A percentile compares a stretch with the other conserved stretches of the same genome.
Conservation (phyloP, 2,888 invertebrate genomes). For the Xiphydria camelus region DNA sequence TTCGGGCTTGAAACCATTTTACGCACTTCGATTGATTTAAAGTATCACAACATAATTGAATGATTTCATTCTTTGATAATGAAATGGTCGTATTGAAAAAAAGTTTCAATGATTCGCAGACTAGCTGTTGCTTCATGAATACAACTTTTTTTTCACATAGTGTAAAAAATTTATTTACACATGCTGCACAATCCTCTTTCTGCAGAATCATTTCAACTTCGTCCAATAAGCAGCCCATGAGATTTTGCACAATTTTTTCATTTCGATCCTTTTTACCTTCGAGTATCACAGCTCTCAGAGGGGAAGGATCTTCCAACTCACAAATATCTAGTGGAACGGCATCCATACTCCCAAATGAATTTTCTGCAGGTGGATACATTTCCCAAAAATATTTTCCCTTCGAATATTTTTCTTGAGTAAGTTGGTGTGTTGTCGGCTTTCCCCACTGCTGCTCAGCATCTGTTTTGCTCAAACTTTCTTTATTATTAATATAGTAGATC, state of each 20-base stretch:
- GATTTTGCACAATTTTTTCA: no score
- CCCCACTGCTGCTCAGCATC: constrained; percentile 24
- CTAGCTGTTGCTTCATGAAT: no score
- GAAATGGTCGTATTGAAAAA: no score
- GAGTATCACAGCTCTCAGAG: no score
- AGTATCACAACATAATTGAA: no score
- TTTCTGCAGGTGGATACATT: constrained; percentile 11
- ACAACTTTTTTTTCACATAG: background rate
- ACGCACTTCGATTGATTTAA: no score
- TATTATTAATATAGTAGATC: constrained; percentile 23
- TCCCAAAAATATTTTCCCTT: constrained; percentile 22
- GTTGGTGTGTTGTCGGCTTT: constrained; percentile 18
- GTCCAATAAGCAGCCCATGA: no score
- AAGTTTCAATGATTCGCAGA: no score
- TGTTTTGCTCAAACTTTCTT: constrained; percentile 23
- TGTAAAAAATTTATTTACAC: constrained; percentile 8
- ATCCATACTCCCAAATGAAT: background rate
- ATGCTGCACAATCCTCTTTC: constrained; percentile 15
- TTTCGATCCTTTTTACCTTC: no score
- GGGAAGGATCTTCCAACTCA: no score
- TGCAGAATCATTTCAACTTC: constrained; percentile 10
- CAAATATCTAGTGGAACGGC: constrained; percentile 1
- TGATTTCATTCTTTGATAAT: no score
- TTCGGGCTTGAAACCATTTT: no score
- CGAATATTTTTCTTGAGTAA: constrained; percentile 23